Conservation (phyloP, 2,888 invertebrate genomes). For the Teleiodes luculella region DNA sequence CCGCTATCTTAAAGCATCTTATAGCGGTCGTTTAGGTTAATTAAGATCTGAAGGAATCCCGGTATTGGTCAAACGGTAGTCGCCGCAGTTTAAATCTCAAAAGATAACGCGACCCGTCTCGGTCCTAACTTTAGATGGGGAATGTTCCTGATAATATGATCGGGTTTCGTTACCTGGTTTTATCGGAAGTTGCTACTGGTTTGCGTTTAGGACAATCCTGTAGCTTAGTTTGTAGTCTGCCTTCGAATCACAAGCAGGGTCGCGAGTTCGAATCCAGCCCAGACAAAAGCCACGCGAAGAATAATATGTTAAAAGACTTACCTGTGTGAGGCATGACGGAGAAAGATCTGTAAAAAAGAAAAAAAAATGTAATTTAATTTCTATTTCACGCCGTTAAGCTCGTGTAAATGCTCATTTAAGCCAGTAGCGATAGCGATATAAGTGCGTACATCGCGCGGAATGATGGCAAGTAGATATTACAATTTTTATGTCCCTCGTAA, state of each 20-base stretch:
- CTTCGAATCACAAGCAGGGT: no score
- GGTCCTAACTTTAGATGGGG: slow-evolving; percentile 2
- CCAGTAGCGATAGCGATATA: slow-evolving; percentile 10
- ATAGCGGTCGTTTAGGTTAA: slow-evolving; percentile 2
- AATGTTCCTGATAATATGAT: neutral
- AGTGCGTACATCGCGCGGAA: neutral
- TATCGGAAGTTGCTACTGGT: neutral
- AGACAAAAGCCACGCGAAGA: no score
- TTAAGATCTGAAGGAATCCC: slow-evolving; percentile 3
- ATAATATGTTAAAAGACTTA: no score
- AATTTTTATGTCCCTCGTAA: slow-evolving; percentile 40
- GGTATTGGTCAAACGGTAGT: neutral
- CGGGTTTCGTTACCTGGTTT: neutral
- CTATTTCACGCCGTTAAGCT: slow-evolving; percentile 2
- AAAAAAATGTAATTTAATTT: slow-evolving; percentile 4
- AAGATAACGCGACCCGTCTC: neutral
- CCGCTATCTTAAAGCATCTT: neutral
- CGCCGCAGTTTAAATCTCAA: neutral
- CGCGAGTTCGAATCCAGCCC: no score
- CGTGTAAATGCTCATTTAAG: neutral
- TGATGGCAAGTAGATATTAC: slow-evolving; percentile 17
- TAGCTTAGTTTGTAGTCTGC: no score
- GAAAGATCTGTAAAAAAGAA: slow-evolving; percentile 31
- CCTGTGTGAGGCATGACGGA: slow-evolving; percentile 9
- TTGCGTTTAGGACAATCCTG: no score